phyloP scores from a whole-genome alignment of 2,113 vertebrate species.

The Pelecanoides urinatrix region DNA sequence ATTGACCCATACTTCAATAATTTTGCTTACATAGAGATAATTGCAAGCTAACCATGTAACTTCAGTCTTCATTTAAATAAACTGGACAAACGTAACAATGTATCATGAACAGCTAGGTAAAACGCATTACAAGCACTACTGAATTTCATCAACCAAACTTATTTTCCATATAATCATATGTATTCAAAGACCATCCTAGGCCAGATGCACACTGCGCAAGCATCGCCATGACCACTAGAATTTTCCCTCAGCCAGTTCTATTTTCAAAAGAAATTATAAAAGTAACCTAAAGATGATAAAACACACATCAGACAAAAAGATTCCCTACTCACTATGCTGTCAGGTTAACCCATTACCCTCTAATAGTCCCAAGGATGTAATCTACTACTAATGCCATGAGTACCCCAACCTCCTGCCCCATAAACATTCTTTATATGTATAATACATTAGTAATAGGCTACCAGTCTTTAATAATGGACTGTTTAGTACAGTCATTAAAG shows the following conservation, averaged over 20 bases:
- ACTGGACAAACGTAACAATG: not conserved
- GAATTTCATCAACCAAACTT: not conserved
- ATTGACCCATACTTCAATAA: not conserved
- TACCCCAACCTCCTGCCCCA: not conserved
- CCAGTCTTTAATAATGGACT: not conserved
- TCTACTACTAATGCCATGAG: not conserved
- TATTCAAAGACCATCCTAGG: not conserved
- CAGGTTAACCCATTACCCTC: not conserved
- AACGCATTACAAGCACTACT: not conserved
- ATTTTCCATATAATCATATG: not conserved
- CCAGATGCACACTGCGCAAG: not conserved
- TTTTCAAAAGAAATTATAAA: not conserved
- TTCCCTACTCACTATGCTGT: not conserved
- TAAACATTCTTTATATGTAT: not conserved
- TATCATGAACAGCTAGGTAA: not conserved
- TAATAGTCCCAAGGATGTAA: not conserved
- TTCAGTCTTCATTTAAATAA: not conserved
- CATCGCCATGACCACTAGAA: fast-evolving
- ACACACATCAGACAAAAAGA: not conserved
- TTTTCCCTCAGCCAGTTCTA: not conserved
- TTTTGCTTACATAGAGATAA: not conserved
- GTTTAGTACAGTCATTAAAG: not conserved
- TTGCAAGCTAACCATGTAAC: not conserved
- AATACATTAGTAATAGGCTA: not conserved
- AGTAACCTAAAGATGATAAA: not conserved